Evolutionary conservation across 2,888 invertebrate genomes (phyloP).

Genomic region (Sympetrum striolatum): DNA sequence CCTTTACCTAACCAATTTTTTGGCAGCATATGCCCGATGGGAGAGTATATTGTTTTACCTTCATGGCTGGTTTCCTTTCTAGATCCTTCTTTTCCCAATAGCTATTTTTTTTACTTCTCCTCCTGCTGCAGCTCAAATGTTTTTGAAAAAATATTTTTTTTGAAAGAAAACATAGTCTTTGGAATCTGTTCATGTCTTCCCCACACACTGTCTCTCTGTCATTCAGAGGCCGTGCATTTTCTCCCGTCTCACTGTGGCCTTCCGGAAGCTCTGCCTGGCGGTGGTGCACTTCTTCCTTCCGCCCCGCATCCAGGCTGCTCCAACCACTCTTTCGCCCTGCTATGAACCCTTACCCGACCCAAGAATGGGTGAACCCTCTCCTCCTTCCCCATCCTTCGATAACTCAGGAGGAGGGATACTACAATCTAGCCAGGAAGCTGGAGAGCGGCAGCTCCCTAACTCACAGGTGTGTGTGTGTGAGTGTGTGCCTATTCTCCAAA

Average conservation of each 20-base stretch:
- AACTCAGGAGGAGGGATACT: slow-evolving; percentile 23
- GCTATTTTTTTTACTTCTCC: background rate
- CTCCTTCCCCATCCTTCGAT: background rate
- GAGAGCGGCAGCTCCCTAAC: slow-evolving; percentile 22
- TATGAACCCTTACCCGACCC: slow-evolving; percentile 10
- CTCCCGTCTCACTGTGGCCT: slow-evolving; percentile 40
- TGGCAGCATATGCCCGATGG: background rate
- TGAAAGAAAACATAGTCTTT: background rate
- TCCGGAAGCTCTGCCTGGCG: slow-evolving; percentile 40
- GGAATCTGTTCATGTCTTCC: background rate
- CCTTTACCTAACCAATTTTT: background rate
- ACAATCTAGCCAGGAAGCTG: slow-evolving; percentile 31
- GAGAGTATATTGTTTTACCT: background rate
- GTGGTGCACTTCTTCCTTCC: slow-evolving; percentile 41
- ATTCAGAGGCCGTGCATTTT: slow-evolving; percentile 40
- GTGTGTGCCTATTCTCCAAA: background rate
- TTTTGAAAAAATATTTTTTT: background rate
- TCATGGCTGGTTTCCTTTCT: background rate
- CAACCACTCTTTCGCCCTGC: background rate
- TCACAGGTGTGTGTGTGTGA: slow-evolving; percentile 33
- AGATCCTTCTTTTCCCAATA: background rate
- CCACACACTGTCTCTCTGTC: slow-evolving; percentile 3
- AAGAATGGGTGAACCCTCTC: background rate
- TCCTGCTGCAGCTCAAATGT: background rate
- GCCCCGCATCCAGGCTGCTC: slow-evolving; percentile 31